Conservation (phyloP, 2,113 vertebrate species). For the Corythaeola cristata region DNA sequence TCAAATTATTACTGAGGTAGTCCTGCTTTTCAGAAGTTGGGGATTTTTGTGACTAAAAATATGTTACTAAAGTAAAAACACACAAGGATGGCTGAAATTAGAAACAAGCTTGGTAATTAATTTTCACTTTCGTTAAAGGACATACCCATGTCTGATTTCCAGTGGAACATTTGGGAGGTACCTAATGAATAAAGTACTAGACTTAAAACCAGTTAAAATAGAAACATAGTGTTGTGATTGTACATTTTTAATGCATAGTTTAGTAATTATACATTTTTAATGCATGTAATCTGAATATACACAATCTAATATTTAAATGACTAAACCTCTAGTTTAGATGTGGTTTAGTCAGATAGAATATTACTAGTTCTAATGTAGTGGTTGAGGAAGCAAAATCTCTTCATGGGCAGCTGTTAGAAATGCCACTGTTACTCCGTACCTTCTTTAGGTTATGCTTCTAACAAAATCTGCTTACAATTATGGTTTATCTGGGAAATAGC, state of each 20-base stretch:
- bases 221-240: not conserved
- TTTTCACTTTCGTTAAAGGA: not conserved
- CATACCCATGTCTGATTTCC: not conserved
- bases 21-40: not conserved
- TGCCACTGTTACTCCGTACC: not conserved
- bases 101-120: not conserved
- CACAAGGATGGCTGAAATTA: not conserved
- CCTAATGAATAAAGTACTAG: not conserved
- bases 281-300: not conserved
- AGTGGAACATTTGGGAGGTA: not conserved
- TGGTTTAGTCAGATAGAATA: not conserved
- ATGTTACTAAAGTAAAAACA: not conserved
- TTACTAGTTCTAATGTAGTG: not conserved
- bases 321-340: not conserved
- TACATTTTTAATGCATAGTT: not conserved
- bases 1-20: not conserved
- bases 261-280: not conserved
- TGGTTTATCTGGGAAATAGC: not conserved
- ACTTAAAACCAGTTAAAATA: not conserved
- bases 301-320: not conserved
- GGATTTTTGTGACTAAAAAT: not conserved
- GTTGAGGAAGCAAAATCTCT: not conserved
- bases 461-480: slow-evolving; percentile 9
- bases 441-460: not conserved
- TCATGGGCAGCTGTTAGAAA: not conserved